Conservation (phyloP, 1,140 invertebrate species). For the Physella acuta region DNA sequence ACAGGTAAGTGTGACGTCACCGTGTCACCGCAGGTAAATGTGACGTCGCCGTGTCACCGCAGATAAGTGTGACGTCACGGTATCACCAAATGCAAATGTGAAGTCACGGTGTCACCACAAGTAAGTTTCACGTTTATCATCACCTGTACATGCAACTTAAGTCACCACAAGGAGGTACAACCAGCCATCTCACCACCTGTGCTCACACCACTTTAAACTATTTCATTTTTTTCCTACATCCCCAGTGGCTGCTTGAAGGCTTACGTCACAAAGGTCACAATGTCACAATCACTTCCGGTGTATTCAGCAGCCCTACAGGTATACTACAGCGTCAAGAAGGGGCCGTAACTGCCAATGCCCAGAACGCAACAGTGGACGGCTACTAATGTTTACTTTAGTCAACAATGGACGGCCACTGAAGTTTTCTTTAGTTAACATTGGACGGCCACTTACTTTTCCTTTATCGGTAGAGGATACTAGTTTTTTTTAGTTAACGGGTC, state of each 20-base stretch:
- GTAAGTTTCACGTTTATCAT: not conserved
- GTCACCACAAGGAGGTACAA: not conserved
- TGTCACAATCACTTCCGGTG: not conserved
- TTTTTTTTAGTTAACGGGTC: too few species aligned
- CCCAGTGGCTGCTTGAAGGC: constrained; percentile 17
- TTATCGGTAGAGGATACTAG: too few species aligned
- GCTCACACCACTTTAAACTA: not conserved
- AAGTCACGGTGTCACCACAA: not conserved
- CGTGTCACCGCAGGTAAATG: not conserved
- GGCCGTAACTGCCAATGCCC: not conserved
- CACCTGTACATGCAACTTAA: not conserved
- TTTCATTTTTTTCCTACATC: too few species aligned
- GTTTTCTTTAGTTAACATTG: too few species aligned
- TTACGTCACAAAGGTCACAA: not conserved
- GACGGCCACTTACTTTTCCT: too few species aligned
- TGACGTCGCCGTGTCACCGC: not conserved
- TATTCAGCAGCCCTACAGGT: not conserved
- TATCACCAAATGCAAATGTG: not conserved
- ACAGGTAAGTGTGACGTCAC: not conserved
- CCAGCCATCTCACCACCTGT: not conserved
- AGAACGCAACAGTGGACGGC: not conserved
- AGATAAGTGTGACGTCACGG: not conserved
- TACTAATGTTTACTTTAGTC: constrained; percentile 1
- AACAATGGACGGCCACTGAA: too few species aligned
- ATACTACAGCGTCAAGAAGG: not conserved